Evolutionary conservation across 1,140 invertebrate species (phyloP).

Genomic region (Brachionus paranguensis): DNA sequence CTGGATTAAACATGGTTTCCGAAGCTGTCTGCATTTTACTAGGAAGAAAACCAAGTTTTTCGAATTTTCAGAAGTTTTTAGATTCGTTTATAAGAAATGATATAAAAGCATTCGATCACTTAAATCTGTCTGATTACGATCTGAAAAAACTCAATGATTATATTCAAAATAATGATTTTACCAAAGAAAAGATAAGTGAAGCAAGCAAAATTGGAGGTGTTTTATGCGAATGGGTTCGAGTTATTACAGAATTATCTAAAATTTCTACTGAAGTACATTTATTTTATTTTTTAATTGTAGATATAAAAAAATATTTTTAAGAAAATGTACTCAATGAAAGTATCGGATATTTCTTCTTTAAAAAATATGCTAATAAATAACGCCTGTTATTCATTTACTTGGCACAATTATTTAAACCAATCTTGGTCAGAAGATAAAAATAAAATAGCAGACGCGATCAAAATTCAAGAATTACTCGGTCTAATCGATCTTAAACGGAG

Average conservation of each 20-base stretch:
- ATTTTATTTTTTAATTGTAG: neutral
- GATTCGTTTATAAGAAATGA: neutral
- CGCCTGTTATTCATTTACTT: constrained; percentile 1
- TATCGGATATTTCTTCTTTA: neutral
- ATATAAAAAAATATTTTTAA: neutral
- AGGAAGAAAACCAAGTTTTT: neutral
- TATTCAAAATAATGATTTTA: neutral
- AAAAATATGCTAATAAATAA: neutral
- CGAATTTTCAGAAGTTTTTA: constrained; percentile 19
- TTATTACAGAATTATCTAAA: neutral
- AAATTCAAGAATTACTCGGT: neutral
- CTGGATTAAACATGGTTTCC: neutral
- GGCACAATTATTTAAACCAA: constrained; percentile 11
- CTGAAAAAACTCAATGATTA: neutral
- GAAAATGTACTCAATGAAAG: neutral
- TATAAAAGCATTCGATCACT: neutral
- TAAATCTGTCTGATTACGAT: constrained; percentile 1
- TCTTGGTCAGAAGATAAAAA: neutral
- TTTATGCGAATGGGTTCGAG: constrained; percentile 9
- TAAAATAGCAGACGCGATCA: neutral
- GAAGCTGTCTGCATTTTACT: constrained; percentile 13
- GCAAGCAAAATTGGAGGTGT: neutral
- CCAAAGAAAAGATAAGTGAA: neutral
- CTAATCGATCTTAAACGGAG: neutral
- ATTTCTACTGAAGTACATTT: neutral